Percentiles rank a stretch among this genome's conserved stretches.
These are phyloP conservation scores for Amphipyra berbera DNA, from an alignment of 2,888 invertebrate species.

Conservation along the genomic window DNA sequence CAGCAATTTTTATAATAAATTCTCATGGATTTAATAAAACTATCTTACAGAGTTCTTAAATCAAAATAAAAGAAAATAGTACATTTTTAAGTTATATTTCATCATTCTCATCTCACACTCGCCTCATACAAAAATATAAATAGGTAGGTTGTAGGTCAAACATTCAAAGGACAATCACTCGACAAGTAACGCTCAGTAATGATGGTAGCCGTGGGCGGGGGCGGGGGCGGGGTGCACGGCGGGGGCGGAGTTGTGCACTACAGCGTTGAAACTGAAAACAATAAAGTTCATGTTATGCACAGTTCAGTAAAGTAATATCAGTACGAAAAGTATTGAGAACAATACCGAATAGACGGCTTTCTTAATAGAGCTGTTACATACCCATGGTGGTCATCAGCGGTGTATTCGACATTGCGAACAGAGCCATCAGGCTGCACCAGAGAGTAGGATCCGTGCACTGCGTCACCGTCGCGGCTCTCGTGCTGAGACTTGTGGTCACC, in stretches of 20 bases:
- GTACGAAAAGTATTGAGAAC: neutral
- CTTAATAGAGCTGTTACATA: constrained; percentile 61
- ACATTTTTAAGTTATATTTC: constrained; percentile 42
- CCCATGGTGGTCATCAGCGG: constrained; percentile 87
- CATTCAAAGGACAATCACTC: constrained; percentile 38
- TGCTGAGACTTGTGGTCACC: constrained; percentile 90
- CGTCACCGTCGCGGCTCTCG: constrained; percentile 80
- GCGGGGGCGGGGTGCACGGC: constrained; percentile 77
- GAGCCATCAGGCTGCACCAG: constrained; percentile 88
- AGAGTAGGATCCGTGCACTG: constrained; percentile 85
- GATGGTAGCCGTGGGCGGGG: constrained; percentile 70
- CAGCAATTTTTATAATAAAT: no score
- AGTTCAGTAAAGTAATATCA: neutral
- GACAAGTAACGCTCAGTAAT: constrained; percentile 61
- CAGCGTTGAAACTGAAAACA: constrained; percentile 83
- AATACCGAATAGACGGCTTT: neutral
- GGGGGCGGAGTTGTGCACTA: constrained; percentile 84
- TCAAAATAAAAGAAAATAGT: constrained; percentile 16
- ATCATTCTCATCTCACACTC: constrained; percentile 30
- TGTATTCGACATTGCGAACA: constrained; percentile 87
- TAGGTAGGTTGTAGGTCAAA: constrained; percentile 54
- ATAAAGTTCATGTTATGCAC: constrained; percentile 39
- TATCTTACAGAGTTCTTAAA: neutral
- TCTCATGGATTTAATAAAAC: no score
- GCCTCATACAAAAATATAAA: constrained; percentile 64